Conservation (phyloP, 2,888 invertebrate species). For the Microctonus aethiopoides region DNA sequence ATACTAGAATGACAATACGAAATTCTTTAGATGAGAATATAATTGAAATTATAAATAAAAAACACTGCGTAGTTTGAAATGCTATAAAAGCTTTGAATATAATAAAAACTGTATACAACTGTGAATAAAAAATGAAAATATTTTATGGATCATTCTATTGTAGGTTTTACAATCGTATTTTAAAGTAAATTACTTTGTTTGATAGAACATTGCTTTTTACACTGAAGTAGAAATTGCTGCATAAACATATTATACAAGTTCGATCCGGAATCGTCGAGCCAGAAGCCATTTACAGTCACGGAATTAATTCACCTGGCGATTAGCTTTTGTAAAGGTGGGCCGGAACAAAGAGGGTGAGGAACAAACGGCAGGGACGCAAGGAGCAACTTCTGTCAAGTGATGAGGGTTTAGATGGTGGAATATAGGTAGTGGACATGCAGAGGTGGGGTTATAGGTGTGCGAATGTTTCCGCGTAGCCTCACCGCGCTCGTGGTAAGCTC, state of each 20-base stretch:
- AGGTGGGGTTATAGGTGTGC: neutral
- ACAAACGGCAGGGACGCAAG: neutral
- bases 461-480: constrained; percentile 27
- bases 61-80: neutral
- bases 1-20: neutral
- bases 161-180: neutral
- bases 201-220: neutral
- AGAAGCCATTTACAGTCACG: constrained; percentile 57
- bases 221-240: neutral
- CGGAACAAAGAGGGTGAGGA: neutral
- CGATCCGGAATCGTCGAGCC: neutral
- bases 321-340: constrained; percentile 48
- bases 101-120: neutral
- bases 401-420: constrained; percentile 38
- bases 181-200: neutral
- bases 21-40: neutral
- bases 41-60: neutral
- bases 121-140: neutral
- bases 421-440: constrained; percentile 31
- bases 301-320: constrained; percentile 61
- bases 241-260: neutral
- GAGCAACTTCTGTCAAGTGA: constrained; percentile 38
- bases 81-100: neutral
- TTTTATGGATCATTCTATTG: too few species aligned
- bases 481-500: constrained; percentile 26